A percentile compares a stretch with the other conserved stretches of the same genome.
phyloP scores from a whole-genome alignment of 2,888 invertebrate species.

The Priocnemis perturbator region DNA sequence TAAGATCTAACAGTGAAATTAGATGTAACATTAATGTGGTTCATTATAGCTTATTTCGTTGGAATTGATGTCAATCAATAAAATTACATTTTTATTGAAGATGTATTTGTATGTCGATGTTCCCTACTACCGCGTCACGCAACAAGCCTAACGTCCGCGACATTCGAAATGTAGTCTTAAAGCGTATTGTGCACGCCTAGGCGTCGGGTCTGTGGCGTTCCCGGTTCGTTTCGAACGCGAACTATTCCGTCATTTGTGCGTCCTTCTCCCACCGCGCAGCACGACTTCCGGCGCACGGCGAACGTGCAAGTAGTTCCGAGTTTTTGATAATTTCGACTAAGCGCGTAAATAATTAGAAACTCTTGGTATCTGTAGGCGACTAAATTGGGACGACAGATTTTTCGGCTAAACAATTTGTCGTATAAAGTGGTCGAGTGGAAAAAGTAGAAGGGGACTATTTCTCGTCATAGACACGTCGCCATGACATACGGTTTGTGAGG shows the following conservation, averaged over 20 bases:
- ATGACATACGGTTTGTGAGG: conserved; percentile 48
- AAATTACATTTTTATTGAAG: conserved; percentile 5
- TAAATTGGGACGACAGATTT: no score
- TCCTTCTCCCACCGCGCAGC: neutral
- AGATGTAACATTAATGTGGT: no score
- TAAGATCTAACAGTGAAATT: no score
- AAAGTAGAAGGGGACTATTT: conserved; percentile 44
- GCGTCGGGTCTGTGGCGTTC: neutral
- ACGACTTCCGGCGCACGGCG: conserved; percentile 2
- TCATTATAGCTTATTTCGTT: no score
- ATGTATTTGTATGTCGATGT: neutral
- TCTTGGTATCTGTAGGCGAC: no score
- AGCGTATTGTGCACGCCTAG: neutral
- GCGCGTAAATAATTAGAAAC: no score
- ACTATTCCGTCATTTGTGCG: neutral
- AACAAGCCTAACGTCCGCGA: neutral
- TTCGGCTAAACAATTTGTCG: neutral
- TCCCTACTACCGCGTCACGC: neutral
- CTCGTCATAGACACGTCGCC: conserved; percentile 43
- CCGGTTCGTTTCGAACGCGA: neutral
- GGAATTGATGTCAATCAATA: conserved; percentile 5
- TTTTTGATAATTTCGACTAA: no score
- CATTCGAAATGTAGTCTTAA: neutral
- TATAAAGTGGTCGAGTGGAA: neutral
- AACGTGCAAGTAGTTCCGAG: neutral